Percentiles rank a stretch among this genome's conserved stretches.
phyloP scores from a whole-genome alignment of 1,140 invertebrate genomes.

The Achatina immaculata region DNA sequence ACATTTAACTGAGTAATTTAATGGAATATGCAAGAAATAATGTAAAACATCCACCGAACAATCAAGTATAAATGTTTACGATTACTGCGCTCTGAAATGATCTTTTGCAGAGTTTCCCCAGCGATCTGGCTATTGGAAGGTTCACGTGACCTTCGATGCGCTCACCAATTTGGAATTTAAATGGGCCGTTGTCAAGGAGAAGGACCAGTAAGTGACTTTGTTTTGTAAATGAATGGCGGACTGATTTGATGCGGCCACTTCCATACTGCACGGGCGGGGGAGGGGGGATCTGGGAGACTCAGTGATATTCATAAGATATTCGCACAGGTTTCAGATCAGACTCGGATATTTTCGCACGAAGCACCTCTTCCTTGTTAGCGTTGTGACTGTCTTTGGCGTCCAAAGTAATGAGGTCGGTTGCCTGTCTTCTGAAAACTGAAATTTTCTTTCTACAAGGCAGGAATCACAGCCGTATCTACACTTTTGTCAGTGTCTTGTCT shows the following conservation, averaged over 20 bases:
- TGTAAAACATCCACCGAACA: too few relatives aligned
- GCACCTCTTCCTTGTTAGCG: not conserved
- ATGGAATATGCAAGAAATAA: too few relatives aligned
- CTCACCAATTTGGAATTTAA: slow-evolving; percentile 20
- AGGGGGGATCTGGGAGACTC: not conserved
- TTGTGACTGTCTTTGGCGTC: not conserved
- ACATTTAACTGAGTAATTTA: too few relatives aligned
- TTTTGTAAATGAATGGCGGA: too few relatives aligned
- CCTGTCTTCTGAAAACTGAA: not conserved
- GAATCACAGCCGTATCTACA: not conserved
- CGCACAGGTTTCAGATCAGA: too few relatives aligned
- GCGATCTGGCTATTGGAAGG: slow-evolving; percentile 31
- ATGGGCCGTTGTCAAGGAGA: slow-evolving; percentile 31
- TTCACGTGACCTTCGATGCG: slow-evolving; percentile 15
- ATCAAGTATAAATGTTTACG: too few relatives aligned
- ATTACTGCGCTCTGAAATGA: too few relatives aligned
- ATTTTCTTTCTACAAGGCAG: not conserved
- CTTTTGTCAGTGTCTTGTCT: not conserved
- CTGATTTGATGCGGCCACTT: not conserved
- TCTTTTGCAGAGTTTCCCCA: slow-evolving; percentile 25
- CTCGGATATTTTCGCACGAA: not conserved
- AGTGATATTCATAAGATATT: not conserved
- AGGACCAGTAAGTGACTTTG: slow-evolving; percentile 28
- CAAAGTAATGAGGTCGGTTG: not conserved
- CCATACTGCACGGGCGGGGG: not conserved